phyloP scores from a whole-genome alignment of 1,140 invertebrate genomes.

The Pseudomyrmex flavicornis region DNA sequence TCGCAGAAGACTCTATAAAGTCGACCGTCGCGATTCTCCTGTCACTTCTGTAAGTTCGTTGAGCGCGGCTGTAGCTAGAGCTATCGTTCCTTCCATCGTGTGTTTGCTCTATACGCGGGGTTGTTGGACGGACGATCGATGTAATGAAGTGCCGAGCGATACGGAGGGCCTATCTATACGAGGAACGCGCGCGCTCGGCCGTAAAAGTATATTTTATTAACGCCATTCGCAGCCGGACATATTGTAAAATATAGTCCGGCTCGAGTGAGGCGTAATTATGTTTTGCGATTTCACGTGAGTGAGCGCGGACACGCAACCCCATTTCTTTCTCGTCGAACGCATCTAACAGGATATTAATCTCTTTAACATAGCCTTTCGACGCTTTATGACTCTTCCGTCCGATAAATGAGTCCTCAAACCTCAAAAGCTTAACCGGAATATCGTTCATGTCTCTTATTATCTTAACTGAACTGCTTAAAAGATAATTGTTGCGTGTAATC shows the following conservation, averaged over 20 bases:
- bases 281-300: slow-evolving; percentile 6
- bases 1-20: neutral
- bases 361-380: neutral
- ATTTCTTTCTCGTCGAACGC: slow-evolving; percentile 18
- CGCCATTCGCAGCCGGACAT: neutral
- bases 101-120: slow-evolving; percentile 18
- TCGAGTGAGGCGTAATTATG: neutral
- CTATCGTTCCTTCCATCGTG: slow-evolving; percentile 18
- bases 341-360: slow-evolving; percentile 31
- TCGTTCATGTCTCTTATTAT: slow-evolving; percentile 30
- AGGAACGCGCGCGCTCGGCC: neutral
- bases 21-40: too few species aligned
- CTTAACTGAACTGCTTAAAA: slow-evolving; percentile 4
- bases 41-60: too few species aligned
- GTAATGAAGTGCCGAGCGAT: slow-evolving; percentile 47
- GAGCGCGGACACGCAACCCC: neutral
- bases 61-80: neutral
- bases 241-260: slow-evolving; percentile 13
- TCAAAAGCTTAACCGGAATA: slow-evolving; percentile 17
- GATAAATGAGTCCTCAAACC: slow-evolving; percentile 25
- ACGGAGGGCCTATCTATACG: neutral
- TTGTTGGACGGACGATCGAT: slow-evolving; percentile 40
- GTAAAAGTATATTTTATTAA: slow-evolving; percentile 57
- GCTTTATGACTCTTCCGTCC: neutral
- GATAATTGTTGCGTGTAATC: slow-evolving; percentile 43